Conservation (phyloP, 2,113 vertebrate genomes). For the Nanorana parkeri region DNA sequence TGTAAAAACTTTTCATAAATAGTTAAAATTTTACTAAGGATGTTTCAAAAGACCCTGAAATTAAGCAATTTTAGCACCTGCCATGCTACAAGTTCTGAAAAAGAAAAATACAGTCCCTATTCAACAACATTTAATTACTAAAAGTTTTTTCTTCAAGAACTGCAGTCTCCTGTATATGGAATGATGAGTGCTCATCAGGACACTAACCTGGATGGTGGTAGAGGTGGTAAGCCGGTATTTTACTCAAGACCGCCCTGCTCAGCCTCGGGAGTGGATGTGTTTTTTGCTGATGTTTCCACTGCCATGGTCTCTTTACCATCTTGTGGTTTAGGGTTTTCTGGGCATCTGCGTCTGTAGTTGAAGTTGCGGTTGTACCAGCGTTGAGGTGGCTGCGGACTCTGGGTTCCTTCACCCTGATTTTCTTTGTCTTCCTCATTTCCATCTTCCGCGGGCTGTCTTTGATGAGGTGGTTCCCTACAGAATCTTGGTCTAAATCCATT, state of each 20-base stretch:
- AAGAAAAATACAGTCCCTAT: background rate
- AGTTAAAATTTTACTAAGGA: background rate
- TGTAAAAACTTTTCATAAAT: background rate
- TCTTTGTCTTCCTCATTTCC: conserved; percentile 95
- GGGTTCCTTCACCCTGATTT: conserved; percentile 92
- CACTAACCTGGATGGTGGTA: conserved; percentile 94
- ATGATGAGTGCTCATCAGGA: background rate
- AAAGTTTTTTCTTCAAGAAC: background rate
- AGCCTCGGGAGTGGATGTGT: conserved; percentile 98
- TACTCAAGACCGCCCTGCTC: conserved; percentile 99
- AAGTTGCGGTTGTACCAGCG: conserved; percentile 94
- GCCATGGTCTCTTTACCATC: conserved; percentile 94
- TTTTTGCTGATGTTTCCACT: conserved; percentile 93
- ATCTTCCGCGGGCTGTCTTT: conserved; percentile 89
- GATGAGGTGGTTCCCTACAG: conserved; percentile 93
- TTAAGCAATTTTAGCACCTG: background rate
- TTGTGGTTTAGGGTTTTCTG: conserved; percentile 92
- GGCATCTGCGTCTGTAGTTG: conserved; percentile 98
- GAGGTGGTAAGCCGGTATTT: conserved; percentile 91
- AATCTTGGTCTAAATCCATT: conserved; percentile 95
- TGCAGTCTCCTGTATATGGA: no score
- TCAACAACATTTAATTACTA: background rate
- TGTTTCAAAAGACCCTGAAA: background rate
- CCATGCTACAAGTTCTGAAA: background rate
- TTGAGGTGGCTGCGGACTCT: conserved; percentile 93